Percentiles rank a stretch among this genome's conserved stretches.
These are phyloP conservation scores for Polietes domitor DNA, from an alignment of 2,888 invertebrate species.

Conservation along the genomic window DNA sequence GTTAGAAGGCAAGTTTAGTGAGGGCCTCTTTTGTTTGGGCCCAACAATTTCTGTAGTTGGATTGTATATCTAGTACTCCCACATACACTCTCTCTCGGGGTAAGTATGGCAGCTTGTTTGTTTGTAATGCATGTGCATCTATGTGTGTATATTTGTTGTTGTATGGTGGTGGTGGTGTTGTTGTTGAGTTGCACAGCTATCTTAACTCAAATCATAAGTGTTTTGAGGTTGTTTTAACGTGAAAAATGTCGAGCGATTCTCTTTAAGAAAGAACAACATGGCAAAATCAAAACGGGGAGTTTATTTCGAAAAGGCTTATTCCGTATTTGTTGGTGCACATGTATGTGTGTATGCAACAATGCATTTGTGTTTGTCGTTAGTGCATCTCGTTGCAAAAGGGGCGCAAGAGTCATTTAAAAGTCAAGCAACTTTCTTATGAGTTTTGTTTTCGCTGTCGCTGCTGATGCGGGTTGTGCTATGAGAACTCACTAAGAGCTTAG, in stretches of 20 bases:
- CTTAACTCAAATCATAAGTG: slow-evolving; percentile 56
- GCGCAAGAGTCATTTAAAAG: slow-evolving; percentile 79
- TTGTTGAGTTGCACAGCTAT: slow-evolving; percentile 34
- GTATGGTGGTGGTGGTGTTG: background rate
- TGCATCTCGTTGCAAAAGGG: slow-evolving; percentile 37
- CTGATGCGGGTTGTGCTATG: background rate
- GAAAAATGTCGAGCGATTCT: slow-evolving; percentile 40
- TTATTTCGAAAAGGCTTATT: slow-evolving; percentile 45
- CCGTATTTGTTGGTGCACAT: background rate
- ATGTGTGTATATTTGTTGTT: slow-evolving; percentile 18
- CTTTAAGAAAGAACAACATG: slow-evolving; percentile 43
- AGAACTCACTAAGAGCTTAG: slow-evolving; percentile 40
- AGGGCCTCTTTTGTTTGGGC: too few relatives aligned
- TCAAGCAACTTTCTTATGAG: slow-evolving; percentile 79
- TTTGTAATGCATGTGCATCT: background rate
- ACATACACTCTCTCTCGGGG: too few relatives aligned
- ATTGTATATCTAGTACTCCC: too few relatives aligned
- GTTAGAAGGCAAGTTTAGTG: too few relatives aligned
- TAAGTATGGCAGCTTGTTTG: background rate
- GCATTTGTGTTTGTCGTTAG: slow-evolving; percentile 36
- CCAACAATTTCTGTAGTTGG: too few relatives aligned
- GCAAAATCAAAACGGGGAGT: slow-evolving; percentile 30
- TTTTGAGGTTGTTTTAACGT: slow-evolving; percentile 60
- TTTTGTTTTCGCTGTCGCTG: slow-evolving; percentile 59
- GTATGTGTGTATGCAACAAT: slow-evolving; percentile 11